Conservation (phyloP, 2,113 vertebrate species). For the Solenodon paradoxus region DNA sequence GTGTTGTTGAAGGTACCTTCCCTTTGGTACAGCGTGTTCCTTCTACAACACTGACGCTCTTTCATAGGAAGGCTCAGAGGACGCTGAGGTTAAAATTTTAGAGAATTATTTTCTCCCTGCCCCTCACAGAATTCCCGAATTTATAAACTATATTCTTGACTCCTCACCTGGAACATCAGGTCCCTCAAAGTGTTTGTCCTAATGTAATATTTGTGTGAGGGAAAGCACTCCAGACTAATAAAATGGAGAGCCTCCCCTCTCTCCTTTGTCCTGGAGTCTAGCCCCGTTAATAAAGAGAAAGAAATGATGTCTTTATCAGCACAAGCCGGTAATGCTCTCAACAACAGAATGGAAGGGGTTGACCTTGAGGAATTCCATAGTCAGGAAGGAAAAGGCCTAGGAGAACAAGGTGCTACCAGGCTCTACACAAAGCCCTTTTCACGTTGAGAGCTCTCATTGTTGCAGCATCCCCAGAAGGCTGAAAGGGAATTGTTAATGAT, state of each 20-base stretch:
- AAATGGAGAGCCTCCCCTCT: not conserved
- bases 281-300: not conserved
- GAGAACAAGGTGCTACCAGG: not conserved
- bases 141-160: not conserved
- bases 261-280: not conserved
- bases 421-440: not conserved
- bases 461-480: not conserved
- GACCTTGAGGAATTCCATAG: not conserved
- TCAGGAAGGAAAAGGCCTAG: not conserved
- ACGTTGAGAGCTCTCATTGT: not conserved
- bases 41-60: not conserved
- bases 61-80: not conserved
- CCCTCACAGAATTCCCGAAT: not conserved
- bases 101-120: not conserved
- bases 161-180: not conserved
- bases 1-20: not conserved
- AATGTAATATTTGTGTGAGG: not conserved
- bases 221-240: not conserved
- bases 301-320: not conserved
- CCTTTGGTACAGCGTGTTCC: not conserved
- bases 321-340: not conserved
- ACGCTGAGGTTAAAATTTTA: not conserved
- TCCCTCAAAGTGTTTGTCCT: slow-evolving; percentile 17
- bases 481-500: no score
- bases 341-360: not conserved